Evolutionary conservation across 2,888 invertebrate species (phyloP).

Genomic region (Habrosyne pyritoides): DNA sequence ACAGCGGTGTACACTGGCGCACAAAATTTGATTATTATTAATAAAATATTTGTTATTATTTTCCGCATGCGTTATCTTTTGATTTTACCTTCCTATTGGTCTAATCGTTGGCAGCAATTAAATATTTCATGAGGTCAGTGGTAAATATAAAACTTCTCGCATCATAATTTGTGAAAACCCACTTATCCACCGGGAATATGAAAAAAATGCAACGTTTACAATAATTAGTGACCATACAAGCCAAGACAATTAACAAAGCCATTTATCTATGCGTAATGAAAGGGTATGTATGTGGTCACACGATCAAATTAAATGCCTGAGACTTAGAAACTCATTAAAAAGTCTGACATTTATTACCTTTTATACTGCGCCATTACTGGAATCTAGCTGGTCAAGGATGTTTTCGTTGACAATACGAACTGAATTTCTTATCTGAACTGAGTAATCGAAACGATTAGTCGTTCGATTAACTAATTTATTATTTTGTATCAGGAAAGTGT

Average conservation of each 20-base stretch:
- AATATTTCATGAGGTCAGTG: slow-evolving; percentile 77
- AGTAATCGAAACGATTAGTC: slow-evolving; percentile 35
- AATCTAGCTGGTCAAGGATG: slow-evolving; percentile 18
- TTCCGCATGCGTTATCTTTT: slow-evolving; percentile 62
- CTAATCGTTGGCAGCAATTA: slow-evolving; percentile 76
- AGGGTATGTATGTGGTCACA: slow-evolving; percentile 43
- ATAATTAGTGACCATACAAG: slow-evolving; percentile 75
- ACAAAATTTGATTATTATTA: slow-evolving; percentile 10
- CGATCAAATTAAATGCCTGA: slow-evolving; percentile 48
- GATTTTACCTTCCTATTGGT: slow-evolving; percentile 75
- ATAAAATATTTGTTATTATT: slow-evolving; percentile 36
- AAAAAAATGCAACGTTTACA: slow-evolving; percentile 76
- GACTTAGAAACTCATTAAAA: slow-evolving; percentile 9
- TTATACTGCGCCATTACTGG: background rate
- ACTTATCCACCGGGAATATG: slow-evolving; percentile 65
- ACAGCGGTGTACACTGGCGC: slow-evolving; percentile 24
- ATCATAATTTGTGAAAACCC: slow-evolving; percentile 71
- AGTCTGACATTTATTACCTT: background rate
- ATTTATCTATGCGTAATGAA: slow-evolving; percentile 63
- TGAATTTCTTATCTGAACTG: slow-evolving; percentile 37
- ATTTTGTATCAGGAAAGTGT: slow-evolving; percentile 36
- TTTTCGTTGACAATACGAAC: slow-evolving; percentile 42
- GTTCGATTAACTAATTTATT: slow-evolving; percentile 39
- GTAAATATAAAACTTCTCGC: slow-evolving; percentile 74
- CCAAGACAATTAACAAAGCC: slow-evolving; percentile 65